A percentile compares a stretch with the other conserved stretches of the same genome.
phyloP scores from a whole-genome alignment of 2,888 invertebrate genomes.

The Erannis defoliaria region DNA sequence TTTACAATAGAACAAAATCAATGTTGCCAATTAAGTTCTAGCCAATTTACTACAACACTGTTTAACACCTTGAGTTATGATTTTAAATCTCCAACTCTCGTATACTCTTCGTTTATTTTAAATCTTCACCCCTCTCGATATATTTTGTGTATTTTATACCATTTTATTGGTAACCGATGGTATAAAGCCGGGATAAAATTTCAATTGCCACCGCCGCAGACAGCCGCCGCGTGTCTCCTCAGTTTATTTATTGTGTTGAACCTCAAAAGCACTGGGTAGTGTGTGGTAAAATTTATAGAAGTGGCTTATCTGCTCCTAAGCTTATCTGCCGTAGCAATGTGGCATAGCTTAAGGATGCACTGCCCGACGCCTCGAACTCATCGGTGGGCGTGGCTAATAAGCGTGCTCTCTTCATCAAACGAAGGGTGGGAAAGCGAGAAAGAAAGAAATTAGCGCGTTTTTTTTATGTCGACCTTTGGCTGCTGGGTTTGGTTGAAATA shows the following conservation, averaged over 20 bases:
- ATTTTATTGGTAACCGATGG: slow-evolving; percentile 76
- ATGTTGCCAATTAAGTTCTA: too few species aligned
- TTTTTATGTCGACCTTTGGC: too few species aligned
- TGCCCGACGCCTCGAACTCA: too few species aligned
- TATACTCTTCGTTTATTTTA: slow-evolving; percentile 73
- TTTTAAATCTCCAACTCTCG: slow-evolving; percentile 61
- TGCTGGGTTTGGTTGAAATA: too few species aligned
- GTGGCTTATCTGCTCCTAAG: slow-evolving; percentile 34
- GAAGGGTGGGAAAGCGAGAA: too few species aligned
- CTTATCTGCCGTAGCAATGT: too few species aligned
- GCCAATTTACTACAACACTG: too few species aligned
- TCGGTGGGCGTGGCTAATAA: too few species aligned
- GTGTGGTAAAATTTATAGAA: slow-evolving; percentile 52
- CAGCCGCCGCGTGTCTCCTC: slow-evolving; percentile 74
- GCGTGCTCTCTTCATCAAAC: too few species aligned
- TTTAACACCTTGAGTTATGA: slow-evolving; percentile 66
- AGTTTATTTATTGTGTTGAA: slow-evolving; percentile 82
- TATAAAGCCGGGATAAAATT: slow-evolving; percentile 84
- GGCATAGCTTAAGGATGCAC: too few species aligned
- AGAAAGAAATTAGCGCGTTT: too few species aligned
- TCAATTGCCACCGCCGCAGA: slow-evolving; percentile 82
- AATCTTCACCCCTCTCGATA: slow-evolving; percentile 46
- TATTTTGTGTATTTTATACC: slow-evolving; percentile 77
- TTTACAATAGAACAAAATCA: too few species aligned
- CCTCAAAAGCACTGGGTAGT: slow-evolving; percentile 64